Evolutionary conservation across 1,140 invertebrate species (phyloP).

Genomic region (Bombus consobrinus): DNA sequence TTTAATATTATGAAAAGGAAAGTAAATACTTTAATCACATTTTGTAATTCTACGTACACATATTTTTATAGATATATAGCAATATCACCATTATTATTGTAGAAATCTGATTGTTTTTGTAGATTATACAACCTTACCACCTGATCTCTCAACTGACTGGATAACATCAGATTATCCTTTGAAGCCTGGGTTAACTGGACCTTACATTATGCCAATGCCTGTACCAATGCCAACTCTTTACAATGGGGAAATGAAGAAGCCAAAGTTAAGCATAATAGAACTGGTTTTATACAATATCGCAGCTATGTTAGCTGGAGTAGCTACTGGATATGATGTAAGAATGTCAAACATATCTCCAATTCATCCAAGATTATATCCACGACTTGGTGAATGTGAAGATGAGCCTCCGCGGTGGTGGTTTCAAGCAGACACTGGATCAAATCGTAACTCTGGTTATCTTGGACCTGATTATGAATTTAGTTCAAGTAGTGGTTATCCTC

Average conservation of each 20-base stretch:
- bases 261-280: conserved; percentile 90
- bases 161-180: conserved; percentile 84
- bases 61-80: conserved; percentile 6
- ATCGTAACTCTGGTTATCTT: conserved; percentile 79
- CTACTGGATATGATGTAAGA: conserved; percentile 94
- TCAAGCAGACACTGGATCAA: conserved; percentile 74
- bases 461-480: conserved; percentile 85
- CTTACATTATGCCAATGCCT: conserved; percentile 83
- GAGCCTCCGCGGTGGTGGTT: conserved; percentile 78
- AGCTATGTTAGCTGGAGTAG: conserved; percentile 93
- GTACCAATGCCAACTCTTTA: conserved; percentile 91
- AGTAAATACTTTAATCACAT: conserved; percentile 25
- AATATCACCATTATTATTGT: conserved; percentile 46
- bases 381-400: conserved; percentile 72
- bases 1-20: conserved; percentile 34
- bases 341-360: conserved; percentile 92
- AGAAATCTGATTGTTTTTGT: conserved; percentile 72
- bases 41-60: not conserved
- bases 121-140: conserved; percentile 78
- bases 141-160: conserved; percentile 75
- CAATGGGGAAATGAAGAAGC: conserved; percentile 88
- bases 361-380: conserved; percentile 89
- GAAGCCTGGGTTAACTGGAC: conserved; percentile 77
- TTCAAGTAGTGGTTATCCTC: conserved; percentile 86
- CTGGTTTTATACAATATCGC: conserved; percentile 95